These are phyloP conservation scores for Amia ocellicauda DNA, from an alignment of 2,113 vertebrate species.

Conservation along the genomic window DNA sequence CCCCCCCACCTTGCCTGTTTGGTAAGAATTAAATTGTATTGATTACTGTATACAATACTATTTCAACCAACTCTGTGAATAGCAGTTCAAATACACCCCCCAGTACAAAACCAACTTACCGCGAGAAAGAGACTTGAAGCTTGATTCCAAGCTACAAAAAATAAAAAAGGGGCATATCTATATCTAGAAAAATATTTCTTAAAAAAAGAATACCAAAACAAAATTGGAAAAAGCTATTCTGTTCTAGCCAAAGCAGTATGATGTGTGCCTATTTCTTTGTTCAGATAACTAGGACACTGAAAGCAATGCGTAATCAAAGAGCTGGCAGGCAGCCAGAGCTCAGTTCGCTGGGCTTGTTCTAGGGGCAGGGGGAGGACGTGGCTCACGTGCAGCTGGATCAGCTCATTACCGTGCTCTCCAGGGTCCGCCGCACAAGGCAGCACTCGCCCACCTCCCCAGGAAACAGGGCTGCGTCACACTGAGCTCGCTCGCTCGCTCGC, in stretches of 20 bases:
- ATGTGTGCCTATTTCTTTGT: slow-evolving; percentile 40
- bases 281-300: slow-evolving; percentile 42
- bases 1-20: too few species aligned
- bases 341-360: slow-evolving; percentile 45
- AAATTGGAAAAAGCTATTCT: not conserved
- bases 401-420: slow-evolving; percentile 23
- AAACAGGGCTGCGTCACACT: slow-evolving; percentile 2
- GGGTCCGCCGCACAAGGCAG: not conserved
- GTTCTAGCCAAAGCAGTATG: slow-evolving; percentile 18
- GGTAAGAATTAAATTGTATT: too few species aligned
- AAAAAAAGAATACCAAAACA: not conserved
- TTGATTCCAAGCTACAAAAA: not conserved
- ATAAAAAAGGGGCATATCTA: slow-evolving; percentile 24
- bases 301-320: slow-evolving; percentile 43
- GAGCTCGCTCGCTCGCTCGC: not conserved
- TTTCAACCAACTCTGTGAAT: not conserved
- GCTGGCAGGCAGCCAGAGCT: slow-evolving; percentile 53
- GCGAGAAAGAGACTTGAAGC: slow-evolving; percentile 5
- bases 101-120: slow-evolving; percentile 48
- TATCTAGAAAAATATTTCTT: slow-evolving; percentile 29
- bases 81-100: not conserved
- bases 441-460: slow-evolving; percentile 3
- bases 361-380: slow-evolving; percentile 50
- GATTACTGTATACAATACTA: too few species aligned
- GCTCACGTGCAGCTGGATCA: slow-evolving; percentile 43